Evolutionary conservation across 2,888 invertebrate genomes (phyloP), one percentile per base, ranked within the genome.

Genomic region (Melangyna quadrimaculata): DNA sequence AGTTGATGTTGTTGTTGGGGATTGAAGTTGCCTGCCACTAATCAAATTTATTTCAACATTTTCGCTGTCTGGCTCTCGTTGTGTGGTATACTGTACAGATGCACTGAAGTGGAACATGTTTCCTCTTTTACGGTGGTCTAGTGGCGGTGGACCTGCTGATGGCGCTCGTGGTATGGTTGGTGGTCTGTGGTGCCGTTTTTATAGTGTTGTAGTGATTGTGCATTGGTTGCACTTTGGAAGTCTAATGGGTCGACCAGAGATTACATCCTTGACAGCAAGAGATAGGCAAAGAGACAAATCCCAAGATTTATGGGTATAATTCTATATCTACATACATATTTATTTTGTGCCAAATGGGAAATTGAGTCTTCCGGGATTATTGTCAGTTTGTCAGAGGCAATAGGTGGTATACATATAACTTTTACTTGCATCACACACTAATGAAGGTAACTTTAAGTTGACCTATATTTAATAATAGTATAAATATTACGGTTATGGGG

Each of bases 321-420:
- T n/a, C 8, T 65, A 51, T 51, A 65, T 65, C 27, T 45, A 19
- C 72, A 71, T 78, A 19, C 51, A 43, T 45, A 48, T n/a, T n/a
- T 65, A 22, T 57, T 45, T 74, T 84, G 83, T 79, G 74, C 83
- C 74, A 79, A 79, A 79, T 84, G 74, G 79, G 75, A 71, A 75
- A 79, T 75, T 75, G 83, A 79, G 83, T 79, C 75, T 84, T 79
- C 83, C 79, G 79, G 83, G 79, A 75, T 71, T 65, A 59, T 65
- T 84, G 79, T 59, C 55, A 61, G 57, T 48, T 59, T 27, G 63
- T 43, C 17, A 48, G 22, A 48, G 45, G 4, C 5, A 45, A 1
- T 1, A 2, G 48, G 43, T 43, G 43, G 40, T 27, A 27, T 27
- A 7, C 19, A 29, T 37, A 19, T 45, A 8, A 24, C 10, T 65